phyloP scores from a whole-genome alignment of 2,797 vertebrate genomes.

The Hemitrygon akajei region DNA sequence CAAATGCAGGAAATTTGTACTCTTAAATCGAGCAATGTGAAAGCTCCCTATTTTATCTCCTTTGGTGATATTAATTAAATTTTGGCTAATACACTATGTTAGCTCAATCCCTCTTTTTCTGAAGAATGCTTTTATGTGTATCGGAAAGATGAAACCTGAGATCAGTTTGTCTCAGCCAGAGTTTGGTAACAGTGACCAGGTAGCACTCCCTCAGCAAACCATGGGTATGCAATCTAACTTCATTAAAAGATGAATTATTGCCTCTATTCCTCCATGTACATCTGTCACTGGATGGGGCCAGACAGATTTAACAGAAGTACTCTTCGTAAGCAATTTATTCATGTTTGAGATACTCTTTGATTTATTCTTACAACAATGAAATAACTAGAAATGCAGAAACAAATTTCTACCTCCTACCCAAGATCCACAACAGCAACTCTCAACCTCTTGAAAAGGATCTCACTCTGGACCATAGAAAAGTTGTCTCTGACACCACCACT shows the following conservation, averaged over 20 bases:
- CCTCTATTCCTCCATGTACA: background rate
- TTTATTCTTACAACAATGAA: background rate
- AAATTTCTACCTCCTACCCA: too few species aligned
- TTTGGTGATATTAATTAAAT: background rate
- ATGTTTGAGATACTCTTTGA: background rate
- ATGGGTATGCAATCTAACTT: background rate
- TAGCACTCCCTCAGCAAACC: background rate
- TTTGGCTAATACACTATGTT: background rate
- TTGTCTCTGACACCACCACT: too few species aligned
- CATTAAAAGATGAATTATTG: background rate
- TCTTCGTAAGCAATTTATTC: background rate
- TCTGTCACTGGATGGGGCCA: background rate
- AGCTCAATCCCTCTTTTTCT: background rate
- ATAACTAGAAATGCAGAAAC: background rate
- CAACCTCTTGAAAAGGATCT: too few species aligned
- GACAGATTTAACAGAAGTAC: too few species aligned
- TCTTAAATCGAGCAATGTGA: background rate
- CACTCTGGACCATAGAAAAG: too few species aligned
- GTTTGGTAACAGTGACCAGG: background rate
- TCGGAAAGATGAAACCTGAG: background rate
- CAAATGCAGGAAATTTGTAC: background rate
- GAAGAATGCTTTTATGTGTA: background rate
- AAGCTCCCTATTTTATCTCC: background rate
- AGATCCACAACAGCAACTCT: too few species aligned
- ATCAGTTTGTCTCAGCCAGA: background rate